Evolutionary conservation across 2,888 invertebrate genomes (phyloP).

Genomic region (Neelides folsomi): DNA sequence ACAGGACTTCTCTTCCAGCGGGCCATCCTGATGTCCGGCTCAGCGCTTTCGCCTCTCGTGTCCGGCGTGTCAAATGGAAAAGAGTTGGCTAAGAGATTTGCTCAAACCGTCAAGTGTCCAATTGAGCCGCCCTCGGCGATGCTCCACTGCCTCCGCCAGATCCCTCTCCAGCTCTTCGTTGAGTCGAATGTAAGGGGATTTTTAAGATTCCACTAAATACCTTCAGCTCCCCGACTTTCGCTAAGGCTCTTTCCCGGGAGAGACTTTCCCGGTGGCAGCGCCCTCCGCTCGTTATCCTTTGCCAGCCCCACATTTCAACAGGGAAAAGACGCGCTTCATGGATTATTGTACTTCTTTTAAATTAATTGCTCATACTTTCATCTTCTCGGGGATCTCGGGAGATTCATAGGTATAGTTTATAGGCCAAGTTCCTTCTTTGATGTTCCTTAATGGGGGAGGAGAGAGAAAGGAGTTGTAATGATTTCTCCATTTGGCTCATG

Average conservation of each 20-base stretch:
- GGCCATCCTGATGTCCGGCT: conserved; percentile 61
- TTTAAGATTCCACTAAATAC: background rate
- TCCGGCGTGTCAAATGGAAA: conserved; percentile 29
- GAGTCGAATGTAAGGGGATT: conserved; percentile 27
- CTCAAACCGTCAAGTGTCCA: conserved; percentile 27
- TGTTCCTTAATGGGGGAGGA: too few relatives aligned
- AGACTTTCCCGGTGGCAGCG: background rate
- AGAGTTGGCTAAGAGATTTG: conserved; percentile 36
- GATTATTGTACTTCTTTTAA: too few relatives aligned
- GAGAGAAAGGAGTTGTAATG: too few relatives aligned
- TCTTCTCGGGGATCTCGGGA: too few relatives aligned
- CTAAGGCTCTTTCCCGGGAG: background rate
- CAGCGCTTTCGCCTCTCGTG: conserved; percentile 48
- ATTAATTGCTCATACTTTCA: too few relatives aligned
- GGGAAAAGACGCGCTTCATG: too few relatives aligned
- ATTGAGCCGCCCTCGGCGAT: conserved; percentile 29
- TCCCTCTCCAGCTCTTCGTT: conserved; percentile 28
- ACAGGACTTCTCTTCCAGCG: conserved; percentile 48
- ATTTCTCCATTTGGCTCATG: too few relatives aligned
- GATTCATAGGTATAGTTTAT: too few relatives aligned
- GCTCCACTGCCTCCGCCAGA: conserved; percentile 31
- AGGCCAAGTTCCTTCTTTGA: too few relatives aligned
- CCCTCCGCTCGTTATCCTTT: too few relatives aligned
- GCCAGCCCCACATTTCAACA: too few relatives aligned
- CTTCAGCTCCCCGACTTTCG: background rate